Conservation (phyloP, 2,113 vertebrate genomes). For the Probosciger aterrimus region DNA sequence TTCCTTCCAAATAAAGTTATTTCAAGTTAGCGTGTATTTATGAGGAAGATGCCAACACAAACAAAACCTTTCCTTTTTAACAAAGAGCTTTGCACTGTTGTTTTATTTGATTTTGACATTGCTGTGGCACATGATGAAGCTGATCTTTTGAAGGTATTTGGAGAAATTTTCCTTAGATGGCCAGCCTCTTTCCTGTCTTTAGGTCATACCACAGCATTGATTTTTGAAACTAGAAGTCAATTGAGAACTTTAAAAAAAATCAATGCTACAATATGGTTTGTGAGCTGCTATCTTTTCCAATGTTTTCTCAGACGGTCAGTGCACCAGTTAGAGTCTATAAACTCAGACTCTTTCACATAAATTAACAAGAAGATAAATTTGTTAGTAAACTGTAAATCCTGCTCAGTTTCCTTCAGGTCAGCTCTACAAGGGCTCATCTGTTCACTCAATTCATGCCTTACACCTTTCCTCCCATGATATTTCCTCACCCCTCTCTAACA, state of each 20-base stretch:
- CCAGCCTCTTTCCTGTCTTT: background rate
- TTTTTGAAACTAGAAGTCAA: background rate
- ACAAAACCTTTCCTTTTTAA: background rate
- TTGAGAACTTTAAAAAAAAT: background rate
- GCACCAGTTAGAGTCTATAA: background rate
- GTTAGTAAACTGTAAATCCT: background rate
- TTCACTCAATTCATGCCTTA: background rate
- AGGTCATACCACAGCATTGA: background rate
- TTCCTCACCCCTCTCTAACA: background rate
- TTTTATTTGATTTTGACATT: background rate
- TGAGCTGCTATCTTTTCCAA: background rate
- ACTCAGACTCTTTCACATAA: background rate
- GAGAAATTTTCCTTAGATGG: background rate
- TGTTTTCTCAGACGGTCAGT: background rate
- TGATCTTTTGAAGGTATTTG: background rate
- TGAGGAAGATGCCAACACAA: background rate
- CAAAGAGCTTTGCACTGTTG: background rate
- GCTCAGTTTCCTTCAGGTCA: background rate
- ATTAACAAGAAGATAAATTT: background rate
- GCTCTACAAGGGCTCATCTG: background rate
- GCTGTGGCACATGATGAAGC: background rate
- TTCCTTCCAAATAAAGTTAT: background rate
- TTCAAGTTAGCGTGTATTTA: background rate
- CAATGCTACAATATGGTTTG: background rate
- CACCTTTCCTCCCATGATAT: background rate